Evolutionary conservation across 37 sponge, comb jelly and placozoan species (phyloP), one percentile per base, ranked within the genome.

Genomic region (Cladorhizidae sp.): DNA sequence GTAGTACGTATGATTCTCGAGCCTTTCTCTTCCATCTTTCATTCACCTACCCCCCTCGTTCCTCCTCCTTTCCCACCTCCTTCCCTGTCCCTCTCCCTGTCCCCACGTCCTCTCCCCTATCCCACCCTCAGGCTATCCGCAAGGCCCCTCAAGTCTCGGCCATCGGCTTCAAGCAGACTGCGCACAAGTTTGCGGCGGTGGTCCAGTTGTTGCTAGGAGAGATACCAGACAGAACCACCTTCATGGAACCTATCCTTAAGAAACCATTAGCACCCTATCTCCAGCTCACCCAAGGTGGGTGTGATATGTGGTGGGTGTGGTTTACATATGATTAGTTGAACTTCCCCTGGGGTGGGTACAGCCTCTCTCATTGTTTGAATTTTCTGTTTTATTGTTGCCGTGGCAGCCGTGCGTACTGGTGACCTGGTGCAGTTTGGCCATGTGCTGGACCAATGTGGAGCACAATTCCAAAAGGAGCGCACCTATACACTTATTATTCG

Each of bases 131-230:
- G 89, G 99, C 99, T 26, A 95, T 95, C 18, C 69, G 96, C 25
- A 98, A 98, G 64, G 99, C 99, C 12, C 99, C 99, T n/a, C 95
- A 95, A 54, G 54, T 86, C 55, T 78, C 92, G 28, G 99, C 99
- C 40, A 73, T 93, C 57, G 99, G 99, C 38, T 98, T 98, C 72
- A 95, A 89, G 79, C 96, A 98, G 82, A 95, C 94, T 54, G 97
- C 94, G 14, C 81, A 90, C 79, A 98, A 95, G 74, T 93, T 98
- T 73, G 83, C 84, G 0, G 72, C 93, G 1, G 93, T 92, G 52
- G 99, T 98, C 3, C 94, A 98, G 84, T 86, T 98, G 51, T 85
- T 98, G 28, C 75, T 98, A 45, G 99, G 99, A 12, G 94, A 95
- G 41, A 95, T 98, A 33, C 99, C 99, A 2, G 99, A 98, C 71